These are phyloP conservation scores for Phengaris alcon DNA, from an alignment of 2,888 invertebrate genomes.

Conservation along the genomic window DNA sequence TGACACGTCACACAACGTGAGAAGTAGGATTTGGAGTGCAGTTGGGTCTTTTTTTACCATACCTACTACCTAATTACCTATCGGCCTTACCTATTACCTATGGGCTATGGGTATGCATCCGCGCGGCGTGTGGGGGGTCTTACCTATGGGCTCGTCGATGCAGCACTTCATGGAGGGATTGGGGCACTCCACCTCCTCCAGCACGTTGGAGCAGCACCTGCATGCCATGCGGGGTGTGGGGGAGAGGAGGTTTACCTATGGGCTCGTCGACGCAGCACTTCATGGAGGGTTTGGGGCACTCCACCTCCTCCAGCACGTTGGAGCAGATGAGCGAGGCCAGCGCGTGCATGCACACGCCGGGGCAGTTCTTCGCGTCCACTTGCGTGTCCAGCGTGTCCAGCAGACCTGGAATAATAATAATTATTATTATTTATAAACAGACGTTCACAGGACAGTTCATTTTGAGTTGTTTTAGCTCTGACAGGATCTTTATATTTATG, in stretches of 20 bases:
- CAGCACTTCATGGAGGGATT: slow-evolving; percentile 91
- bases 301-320: slow-evolving; percentile 89
- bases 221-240: slow-evolving; percentile 86
- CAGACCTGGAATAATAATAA: slow-evolving; percentile 79
- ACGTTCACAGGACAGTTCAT: no score
- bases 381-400: slow-evolving; percentile 92
- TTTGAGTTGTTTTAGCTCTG: no score
- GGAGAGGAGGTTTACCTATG: slow-evolving; percentile 65
- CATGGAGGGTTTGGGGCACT: slow-evolving; percentile 89
- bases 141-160: slow-evolving; percentile 83
- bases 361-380: slow-evolving; percentile 91
- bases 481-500: no score
- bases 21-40: no score
- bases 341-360: slow-evolving; percentile 92
- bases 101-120: slow-evolving; percentile 82
- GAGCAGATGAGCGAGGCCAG: slow-evolving; percentile 92
- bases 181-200: slow-evolving; percentile 90
- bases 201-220: slow-evolving; percentile 91
- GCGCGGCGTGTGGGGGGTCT: slow-evolving; percentile 82
- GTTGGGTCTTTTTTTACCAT: no score
- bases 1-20: no score
- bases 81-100: no score
- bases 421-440: background rate
- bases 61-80: no score
- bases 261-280: slow-evolving; percentile 90